Evolutionary conservation across 92 coral and sea anemone genomes (phyloP), one percentile per base, ranked within the genome.

Genomic region (Phenganax stokvisi): DNA sequence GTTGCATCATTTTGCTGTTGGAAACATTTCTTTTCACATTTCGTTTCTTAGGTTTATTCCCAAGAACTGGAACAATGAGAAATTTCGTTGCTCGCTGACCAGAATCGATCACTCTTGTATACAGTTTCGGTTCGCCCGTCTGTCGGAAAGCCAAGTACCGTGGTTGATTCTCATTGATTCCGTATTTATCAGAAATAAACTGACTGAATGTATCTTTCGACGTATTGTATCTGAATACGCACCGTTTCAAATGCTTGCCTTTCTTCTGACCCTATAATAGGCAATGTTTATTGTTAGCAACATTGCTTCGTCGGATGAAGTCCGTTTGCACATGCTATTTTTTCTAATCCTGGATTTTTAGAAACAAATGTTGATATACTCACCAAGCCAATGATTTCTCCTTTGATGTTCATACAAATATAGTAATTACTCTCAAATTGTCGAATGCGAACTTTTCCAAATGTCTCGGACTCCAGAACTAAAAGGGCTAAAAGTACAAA

Each of bases 381-480:
- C 15, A 76, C 81, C 81, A 76, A 31, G 29, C 81, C 70, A 27
- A 60, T 44, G 16, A 57, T 51, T 5, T 58, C 56, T 60, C 81
- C 81, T 31, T 59, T 76, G 55, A 1, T 27, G 54, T 76, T 76
- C 28, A 76, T 58, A 76, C 81, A 76, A 76, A 76, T 76, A 69
- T 76, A 76, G 60, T 59, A 54, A 27, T 59, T 3, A 20, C 81
- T 76, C 57, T 57, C 60, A n/a, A 54, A 59, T 58, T 64, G 53
- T 76, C 17, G 30, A 2, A 76, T 76, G 10, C 81, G 81, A 76
- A 76, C 56, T 76, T 76, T 76, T 59, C 81, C 81, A 30, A 76
- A 76, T n/a, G 69, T 58, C 0, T 10, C 81, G 9, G 68, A 7
- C 15, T 76, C 81, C 60, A 58, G 10, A 6, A 60, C 61, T 28